Base-by-base conservation (phyloP, 2,797 vertebrate genomes). In the Enteromius argenteus region DNA sequence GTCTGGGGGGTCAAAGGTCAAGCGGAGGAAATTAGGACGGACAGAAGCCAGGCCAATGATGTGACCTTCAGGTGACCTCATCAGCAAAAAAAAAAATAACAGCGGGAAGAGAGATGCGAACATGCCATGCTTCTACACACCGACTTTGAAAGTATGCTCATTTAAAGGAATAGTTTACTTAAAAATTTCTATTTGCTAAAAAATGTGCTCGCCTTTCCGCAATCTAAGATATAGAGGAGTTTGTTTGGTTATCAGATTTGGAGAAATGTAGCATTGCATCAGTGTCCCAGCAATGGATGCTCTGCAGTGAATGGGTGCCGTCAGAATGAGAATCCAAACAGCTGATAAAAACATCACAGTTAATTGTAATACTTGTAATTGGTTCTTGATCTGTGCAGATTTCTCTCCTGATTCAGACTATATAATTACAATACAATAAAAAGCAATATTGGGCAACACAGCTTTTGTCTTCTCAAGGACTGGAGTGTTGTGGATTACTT, bases 1-100 rank as follows among this genome's bases (percentile, higher is more conserved):
- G 64, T 66, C 78, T 6, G 11, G 35, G 39, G 37, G 84, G 30
- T 75, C 81, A 84, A 71, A 81, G 86, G 68, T 84, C 73, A 84
- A 68, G 44, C 46, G 1, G 42, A 67, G 78, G 66, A 81, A 84
- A 87, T 88, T 56, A 84, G 72, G 42, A 74, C 32, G 39, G 62
- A 80, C 42, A 67, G 62, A 68, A 51, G 46, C 51, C 37, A 35
- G 37, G 74, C 53, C 60, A 42, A 66, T 30, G 2, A 15, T 32
- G 11, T 11, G 19, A 75, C 80, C 84, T 80, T 42, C 23, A 49
- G 6, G 8, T 4, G 37, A 86, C 81, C 87, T 77, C 49, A 85
- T 74, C 79, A 67, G 49, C 46, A 44, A 30, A 35, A 30, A 58
- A n/a, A n/a, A n/a, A n/a, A n/a, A n/a, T n/a, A 35, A 75, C 64